phyloP scores from a whole-genome alignment of 2,888 invertebrate genomes.

The Sinopyrophorus schimmeli region DNA sequence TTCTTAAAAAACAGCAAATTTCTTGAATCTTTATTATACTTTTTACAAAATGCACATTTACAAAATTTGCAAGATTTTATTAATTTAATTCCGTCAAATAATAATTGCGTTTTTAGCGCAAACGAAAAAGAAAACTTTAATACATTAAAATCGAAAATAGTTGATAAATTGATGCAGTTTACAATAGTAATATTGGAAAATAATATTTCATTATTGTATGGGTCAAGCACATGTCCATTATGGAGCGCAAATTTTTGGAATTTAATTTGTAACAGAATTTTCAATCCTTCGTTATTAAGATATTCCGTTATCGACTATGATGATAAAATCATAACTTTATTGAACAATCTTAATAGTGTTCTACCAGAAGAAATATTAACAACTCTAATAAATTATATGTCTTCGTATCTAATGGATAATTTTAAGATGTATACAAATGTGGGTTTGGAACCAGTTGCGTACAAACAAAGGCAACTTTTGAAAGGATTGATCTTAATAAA shows the following conservation, averaged over 20 bases:
- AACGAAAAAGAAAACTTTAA: constrained; percentile 38
- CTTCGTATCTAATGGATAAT: constrained; percentile 28
- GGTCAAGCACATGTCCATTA: too few species aligned
- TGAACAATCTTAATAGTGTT: constrained; percentile 7
- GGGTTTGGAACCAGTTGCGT: constrained; percentile 34
- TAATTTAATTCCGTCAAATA: constrained; percentile 26
- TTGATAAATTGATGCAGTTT: constrained; percentile 18
- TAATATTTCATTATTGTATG: too few species aligned
- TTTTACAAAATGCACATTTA: constrained; percentile 32
- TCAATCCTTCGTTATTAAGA: constrained; percentile 37
- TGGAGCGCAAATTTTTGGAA: constrained; percentile 37
- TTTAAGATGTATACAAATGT: constrained; percentile 36
- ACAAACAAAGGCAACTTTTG: constrained; percentile 42
- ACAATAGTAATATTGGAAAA: background rate
- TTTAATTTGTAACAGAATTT: constrained; percentile 38
- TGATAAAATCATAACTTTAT: constrained; percentile 25
- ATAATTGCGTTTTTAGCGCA: constrained; percentile 30
- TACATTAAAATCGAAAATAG: constrained; percentile 18
- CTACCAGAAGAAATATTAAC: background rate
- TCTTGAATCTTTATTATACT: constrained; percentile 38
- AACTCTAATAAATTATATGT: constrained; percentile 25
- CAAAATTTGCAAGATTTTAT: constrained; percentile 31
- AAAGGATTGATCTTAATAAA: constrained; percentile 42
- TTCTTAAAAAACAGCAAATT: constrained; percentile 25
- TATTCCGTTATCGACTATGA: constrained; percentile 20